Evolutionary conservation across 2,888 invertebrate species (phyloP).

Genomic region (Drosophila fulvimacula): DNA sequence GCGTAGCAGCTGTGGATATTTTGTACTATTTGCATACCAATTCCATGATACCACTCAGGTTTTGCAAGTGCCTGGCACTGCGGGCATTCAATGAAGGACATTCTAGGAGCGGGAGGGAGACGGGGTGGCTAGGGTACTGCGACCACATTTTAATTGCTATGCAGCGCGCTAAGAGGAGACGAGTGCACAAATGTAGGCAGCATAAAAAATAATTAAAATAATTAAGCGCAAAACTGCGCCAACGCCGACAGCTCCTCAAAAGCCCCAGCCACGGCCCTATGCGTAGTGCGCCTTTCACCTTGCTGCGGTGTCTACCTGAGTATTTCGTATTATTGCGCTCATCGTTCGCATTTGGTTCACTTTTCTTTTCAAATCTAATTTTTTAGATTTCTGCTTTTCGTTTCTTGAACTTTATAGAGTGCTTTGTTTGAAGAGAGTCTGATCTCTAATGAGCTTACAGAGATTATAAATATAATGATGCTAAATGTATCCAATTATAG

Average conservation of each 20-base stretch:
- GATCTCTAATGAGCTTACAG: conserved; percentile 21
- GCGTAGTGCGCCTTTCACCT: conserved; percentile 1
- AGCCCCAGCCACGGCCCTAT: neutral
- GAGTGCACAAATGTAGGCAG: conserved; percentile 57
- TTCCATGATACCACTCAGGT: conserved; percentile 56
- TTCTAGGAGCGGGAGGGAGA: neutral
- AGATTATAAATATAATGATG: neutral
- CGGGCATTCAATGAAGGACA: conserved; percentile 62
- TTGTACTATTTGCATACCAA: conserved; percentile 70
- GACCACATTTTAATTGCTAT: conserved; percentile 72
- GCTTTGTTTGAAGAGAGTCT: conserved; percentile 26
- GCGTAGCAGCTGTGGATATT: conserved; percentile 18
- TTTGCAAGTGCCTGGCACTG: conserved; percentile 36
- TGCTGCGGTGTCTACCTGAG: conserved; percentile 28
- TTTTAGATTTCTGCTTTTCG: conserved; percentile 15
- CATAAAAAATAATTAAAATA: conserved; percentile 77
- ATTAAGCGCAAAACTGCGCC: conserved; percentile 73
- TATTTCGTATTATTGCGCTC: conserved; percentile 28
- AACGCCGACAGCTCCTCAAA: conserved; percentile 18
- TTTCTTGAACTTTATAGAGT: neutral
- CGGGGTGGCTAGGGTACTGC: neutral
- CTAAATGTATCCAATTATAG: neutral
- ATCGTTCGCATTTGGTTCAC: conserved; percentile 37
- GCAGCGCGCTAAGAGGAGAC: conserved; percentile 27
- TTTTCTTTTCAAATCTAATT: conserved; percentile 51